phyloP scores from a whole-genome alignment of 2,797 vertebrate species.

The Taeniopygia guttata region DNA sequence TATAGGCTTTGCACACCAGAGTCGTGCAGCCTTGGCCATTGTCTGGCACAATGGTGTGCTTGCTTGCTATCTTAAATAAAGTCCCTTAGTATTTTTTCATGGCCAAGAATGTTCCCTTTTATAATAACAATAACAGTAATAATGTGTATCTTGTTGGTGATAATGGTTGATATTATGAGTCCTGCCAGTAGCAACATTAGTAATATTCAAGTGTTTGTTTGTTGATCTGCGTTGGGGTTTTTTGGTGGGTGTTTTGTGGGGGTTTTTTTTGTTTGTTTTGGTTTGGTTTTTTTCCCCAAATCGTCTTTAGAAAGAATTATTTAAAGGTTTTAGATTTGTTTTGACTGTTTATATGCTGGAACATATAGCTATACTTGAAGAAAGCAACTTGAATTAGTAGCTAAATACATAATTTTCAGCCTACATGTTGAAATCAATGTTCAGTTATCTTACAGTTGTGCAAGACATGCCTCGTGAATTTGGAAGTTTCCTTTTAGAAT shows the following conservation, averaged over 20 bases:
- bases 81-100: not conserved
- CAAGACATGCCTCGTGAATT: not conserved
- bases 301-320: not conserved
- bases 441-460: not conserved
- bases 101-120: not conserved
- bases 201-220: not conserved
- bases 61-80: not conserved
- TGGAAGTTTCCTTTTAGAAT: not conserved
- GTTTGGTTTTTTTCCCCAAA: not conserved
- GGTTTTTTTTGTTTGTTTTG: not conserved
- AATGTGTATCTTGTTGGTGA: not conserved
- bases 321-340: not conserved
- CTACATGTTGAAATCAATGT: not conserved
- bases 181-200: not conserved
- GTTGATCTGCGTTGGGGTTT: not conserved
- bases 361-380: not conserved
- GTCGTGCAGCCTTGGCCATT: conserved; percentile 20
- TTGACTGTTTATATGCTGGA: not conserved
- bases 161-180: not conserved
- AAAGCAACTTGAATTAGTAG: not conserved
- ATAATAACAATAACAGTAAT: not conserved
- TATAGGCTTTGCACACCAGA: not conserved
- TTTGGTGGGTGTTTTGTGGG: too few species aligned
- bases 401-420: not conserved
- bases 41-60: conserved; percentile 40